These are phyloP conservation scores for Drosophila borborema DNA, from an alignment of 2,888 invertebrate species.

Conservation along the genomic window DNA sequence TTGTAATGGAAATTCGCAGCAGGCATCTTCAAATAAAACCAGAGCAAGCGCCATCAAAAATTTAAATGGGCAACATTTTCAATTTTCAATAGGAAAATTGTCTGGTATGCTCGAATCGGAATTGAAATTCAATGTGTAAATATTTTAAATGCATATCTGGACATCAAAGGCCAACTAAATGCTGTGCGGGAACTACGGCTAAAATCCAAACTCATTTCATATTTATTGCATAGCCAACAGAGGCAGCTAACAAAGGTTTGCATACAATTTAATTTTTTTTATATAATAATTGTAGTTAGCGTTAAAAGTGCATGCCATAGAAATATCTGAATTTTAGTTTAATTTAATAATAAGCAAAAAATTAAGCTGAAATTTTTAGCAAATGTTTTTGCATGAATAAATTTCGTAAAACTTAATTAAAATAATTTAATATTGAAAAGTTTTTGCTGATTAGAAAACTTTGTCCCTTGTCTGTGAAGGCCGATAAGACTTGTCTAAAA, in stretches of 20 bases:
- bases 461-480: too few relatives aligned
- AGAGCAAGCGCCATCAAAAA: slow-evolving; percentile 26
- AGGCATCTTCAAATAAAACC: slow-evolving; percentile 61
- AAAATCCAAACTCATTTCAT: not conserved
- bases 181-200: not conserved
- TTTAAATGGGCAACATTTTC: slow-evolving; percentile 39
- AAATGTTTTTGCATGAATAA: too few relatives aligned
- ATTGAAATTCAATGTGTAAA: slow-evolving; percentile 33
- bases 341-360: not conserved
- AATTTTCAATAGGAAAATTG: slow-evolving; percentile 48
- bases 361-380: too few relatives aligned
- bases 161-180: slow-evolving; percentile 13
- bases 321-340: not conserved
- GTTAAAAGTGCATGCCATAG: not conserved
- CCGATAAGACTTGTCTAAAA: too few relatives aligned
- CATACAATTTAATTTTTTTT: not conserved
- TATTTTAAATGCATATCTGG: slow-evolving; percentile 15
- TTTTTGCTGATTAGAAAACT: too few relatives aligned
- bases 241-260: not conserved
- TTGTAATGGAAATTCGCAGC: slow-evolving; percentile 74
- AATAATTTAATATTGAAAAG: too few relatives aligned
- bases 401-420: too few relatives aligned
- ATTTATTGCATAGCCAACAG: slow-evolving; percentile 9
- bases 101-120: slow-evolving; percentile 35
- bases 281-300: not conserved